Percentiles rank a stretch among this genome's conserved stretches.
phyloP scores from a whole-genome alignment of 2,888 invertebrate genomes.

The Lithophane socia region DNA sequence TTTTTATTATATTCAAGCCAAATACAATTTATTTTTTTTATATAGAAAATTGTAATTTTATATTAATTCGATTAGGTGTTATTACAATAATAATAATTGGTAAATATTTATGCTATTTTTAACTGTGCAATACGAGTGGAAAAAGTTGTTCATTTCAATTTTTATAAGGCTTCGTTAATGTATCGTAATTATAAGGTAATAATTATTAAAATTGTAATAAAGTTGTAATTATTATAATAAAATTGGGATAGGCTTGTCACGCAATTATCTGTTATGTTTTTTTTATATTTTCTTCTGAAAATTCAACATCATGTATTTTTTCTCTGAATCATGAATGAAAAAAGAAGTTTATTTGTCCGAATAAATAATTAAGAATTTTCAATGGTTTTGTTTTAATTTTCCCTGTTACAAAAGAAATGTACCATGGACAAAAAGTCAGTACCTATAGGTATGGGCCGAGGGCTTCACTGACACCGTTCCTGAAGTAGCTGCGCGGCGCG shows the following conservation, averaged over 20 bases:
- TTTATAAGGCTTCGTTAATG: conserved; percentile 76
- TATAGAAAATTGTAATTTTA: conserved; percentile 72
- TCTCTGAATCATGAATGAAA: conserved; percentile 80
- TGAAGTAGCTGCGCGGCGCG: no score
- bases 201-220: conserved; percentile 86
- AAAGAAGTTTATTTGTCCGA: conserved; percentile 86
- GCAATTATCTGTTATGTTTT: conserved; percentile 86
- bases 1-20: conserved; percentile 71
- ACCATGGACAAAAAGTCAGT: background rate
- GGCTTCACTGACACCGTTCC: no score
- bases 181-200: conserved; percentile 71
- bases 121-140: conserved; percentile 88
- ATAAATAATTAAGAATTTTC: conserved; percentile 89
- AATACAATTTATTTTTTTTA: conserved; percentile 73
- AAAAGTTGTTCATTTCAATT: conserved; percentile 83
- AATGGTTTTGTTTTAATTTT: conserved; percentile 77
- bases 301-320: conserved; percentile 75
- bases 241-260: conserved; percentile 85
- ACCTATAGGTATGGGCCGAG: background rate
- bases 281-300: conserved; percentile 75
- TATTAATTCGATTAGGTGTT: conserved; percentile 79
- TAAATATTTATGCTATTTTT: conserved; percentile 85
- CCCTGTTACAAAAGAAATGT: background rate
- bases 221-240: conserved; percentile 83
- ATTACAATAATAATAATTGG: conserved; percentile 75